Percentiles rank a stretch among this genome's conserved stretches.
Evolutionary conservation across 2,113 vertebrate species (phyloP).

Genomic region (Mirounga angustirostris): DNA sequence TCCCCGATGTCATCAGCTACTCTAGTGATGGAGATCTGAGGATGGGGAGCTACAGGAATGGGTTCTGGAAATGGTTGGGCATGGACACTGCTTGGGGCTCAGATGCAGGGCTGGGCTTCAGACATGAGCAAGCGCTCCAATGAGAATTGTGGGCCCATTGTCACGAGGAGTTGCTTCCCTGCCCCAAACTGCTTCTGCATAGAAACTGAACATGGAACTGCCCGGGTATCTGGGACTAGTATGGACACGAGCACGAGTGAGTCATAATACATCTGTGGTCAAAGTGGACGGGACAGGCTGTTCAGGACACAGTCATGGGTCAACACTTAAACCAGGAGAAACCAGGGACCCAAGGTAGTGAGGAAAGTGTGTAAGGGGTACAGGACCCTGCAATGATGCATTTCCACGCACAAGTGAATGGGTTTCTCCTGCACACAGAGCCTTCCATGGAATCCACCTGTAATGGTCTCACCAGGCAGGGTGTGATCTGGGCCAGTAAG

Average conservation of each 20-base stretch:
- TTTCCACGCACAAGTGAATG: accelerated
- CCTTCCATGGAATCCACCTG: neutral
- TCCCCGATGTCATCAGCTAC: neutral
- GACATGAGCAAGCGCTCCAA: neutral
- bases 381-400: accelerated
- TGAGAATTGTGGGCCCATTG: accelerated
- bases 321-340: neutral
- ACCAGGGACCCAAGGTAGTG: neutral
- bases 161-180: neutral
- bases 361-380: accelerated
- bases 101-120: neutral
- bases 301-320: neutral
- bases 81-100: neutral
- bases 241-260: accelerated
- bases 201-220: neutral
- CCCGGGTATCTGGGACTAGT: neutral
- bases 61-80: too few relatives aligned
- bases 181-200: neutral
- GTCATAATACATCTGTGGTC: neutral
- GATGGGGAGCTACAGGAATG: neutral
- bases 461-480: too few relatives aligned
- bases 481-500: neutral
- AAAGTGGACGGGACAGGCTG: neutral
- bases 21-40: neutral
- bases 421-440: accelerated